These are phyloP conservation scores for Hemiscyllium ocellatum DNA, from an alignment of 2,113 vertebrate genomes.

Conservation along the genomic window DNA sequence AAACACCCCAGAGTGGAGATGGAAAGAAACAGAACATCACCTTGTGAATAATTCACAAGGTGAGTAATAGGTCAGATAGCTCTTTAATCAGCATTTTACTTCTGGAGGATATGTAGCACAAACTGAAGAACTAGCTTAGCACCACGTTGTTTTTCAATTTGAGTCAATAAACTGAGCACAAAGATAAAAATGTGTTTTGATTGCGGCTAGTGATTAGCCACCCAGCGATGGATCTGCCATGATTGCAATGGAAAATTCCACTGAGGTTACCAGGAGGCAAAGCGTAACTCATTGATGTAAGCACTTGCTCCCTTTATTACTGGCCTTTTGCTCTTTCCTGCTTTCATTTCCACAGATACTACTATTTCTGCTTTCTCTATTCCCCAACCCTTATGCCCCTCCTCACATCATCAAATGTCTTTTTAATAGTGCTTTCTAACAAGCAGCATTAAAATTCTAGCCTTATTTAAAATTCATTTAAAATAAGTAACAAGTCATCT, in stretches of 20 bases:
- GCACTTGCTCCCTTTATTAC: background rate
- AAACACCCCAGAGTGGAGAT: background rate
- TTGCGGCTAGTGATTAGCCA: background rate
- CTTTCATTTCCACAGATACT: background rate
- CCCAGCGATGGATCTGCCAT: background rate
- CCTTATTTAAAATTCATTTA: background rate
- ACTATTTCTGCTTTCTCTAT: background rate
- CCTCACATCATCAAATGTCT: background rate
- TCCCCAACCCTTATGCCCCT: background rate
- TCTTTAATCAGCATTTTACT: background rate
- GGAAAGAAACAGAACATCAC: conserved; percentile 4
- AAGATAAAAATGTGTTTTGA: background rate
- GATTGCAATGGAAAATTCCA: conserved; percentile 33
- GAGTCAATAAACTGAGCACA: background rate
- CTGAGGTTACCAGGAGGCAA: background rate
- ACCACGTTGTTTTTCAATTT: background rate
- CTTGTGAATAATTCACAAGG: conserved; percentile 32
- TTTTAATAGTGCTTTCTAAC: background rate
- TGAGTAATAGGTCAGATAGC: background rate
- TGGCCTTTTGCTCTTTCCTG: background rate
- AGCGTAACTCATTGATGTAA: background rate
- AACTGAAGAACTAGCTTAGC: background rate
- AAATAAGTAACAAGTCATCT: background rate
- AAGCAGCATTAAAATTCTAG: background rate
- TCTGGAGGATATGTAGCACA: background rate